These are phyloP conservation scores for Holcopasites calliopsidis DNA, from an alignment of 1,140 invertebrate species.

Conservation along the genomic window DNA sequence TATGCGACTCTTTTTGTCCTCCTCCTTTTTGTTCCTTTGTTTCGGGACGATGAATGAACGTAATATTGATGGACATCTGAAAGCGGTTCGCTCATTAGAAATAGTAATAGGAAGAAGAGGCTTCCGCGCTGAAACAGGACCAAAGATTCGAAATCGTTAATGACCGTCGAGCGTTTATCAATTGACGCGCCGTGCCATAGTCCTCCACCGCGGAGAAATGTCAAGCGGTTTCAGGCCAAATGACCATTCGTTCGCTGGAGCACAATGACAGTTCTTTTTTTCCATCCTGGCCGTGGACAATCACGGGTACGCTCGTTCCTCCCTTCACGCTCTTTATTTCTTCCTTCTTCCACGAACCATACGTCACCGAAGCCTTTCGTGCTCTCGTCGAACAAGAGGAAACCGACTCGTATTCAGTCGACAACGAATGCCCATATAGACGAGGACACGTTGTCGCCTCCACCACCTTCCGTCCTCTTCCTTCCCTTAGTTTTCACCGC, in stretches of 20 bases:
- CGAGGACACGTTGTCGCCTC: slow-evolving; percentile 28
- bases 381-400: slow-evolving; percentile 64
- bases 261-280: slow-evolving; percentile 64
- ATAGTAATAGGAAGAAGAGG: slow-evolving; percentile 11
- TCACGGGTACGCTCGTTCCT: slow-evolving; percentile 53
- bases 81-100: background rate
- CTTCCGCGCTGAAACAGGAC: slow-evolving; percentile 21
- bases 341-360: slow-evolving; percentile 64
- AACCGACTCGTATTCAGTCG: slow-evolving; percentile 64
- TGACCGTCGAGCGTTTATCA: slow-evolving; percentile 49
- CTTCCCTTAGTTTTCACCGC: slow-evolving; percentile 51
- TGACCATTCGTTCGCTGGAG: slow-evolving; percentile 53
- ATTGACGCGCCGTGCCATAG: slow-evolving; percentile 48
- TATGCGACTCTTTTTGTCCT: background rate
- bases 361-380: slow-evolving; percentile 67
- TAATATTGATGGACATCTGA: slow-evolving; percentile 33
- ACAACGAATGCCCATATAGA: slow-evolving; percentile 63
- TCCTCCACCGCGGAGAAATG: slow-evolving; percentile 28
- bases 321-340: slow-evolving; percentile 60
- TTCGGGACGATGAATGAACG: background rate
- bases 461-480: background rate
- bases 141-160: slow-evolving; percentile 49
- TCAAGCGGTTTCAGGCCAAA: slow-evolving; percentile 51
- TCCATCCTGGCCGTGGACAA: slow-evolving; percentile 55
- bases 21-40: background rate